Evolutionary conservation across 2,797 vertebrate genomes (phyloP).

Genomic region (Gymnodraco acuticeps): DNA sequence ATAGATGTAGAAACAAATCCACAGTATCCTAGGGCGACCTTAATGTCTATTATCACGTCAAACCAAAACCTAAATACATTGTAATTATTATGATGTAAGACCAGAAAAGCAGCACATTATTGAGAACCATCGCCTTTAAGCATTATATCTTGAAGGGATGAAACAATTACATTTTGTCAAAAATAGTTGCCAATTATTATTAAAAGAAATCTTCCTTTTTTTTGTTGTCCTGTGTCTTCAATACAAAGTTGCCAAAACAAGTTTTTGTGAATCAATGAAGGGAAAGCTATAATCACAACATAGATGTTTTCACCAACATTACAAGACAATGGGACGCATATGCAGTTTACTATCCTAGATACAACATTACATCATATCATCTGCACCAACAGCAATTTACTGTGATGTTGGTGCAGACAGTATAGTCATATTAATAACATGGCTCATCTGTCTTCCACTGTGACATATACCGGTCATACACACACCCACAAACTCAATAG

Average conservation of each 20-base stretch:
- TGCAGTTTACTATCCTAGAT: too few relatives aligned
- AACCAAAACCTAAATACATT: background rate
- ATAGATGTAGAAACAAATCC: background rate
- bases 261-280: background rate
- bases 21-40: background rate
- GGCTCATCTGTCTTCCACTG: conserved; percentile 4
- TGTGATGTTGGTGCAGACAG: conserved; percentile 1
- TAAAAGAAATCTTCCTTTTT: too few relatives aligned
- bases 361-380: background rate
- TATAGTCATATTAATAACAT: conserved; percentile 16
- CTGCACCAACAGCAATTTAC: background rate
- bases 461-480: conserved; percentile 22
- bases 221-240: too few relatives aligned
- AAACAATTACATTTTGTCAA: background rate
- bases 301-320: background rate
- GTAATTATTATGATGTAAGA: background rate
- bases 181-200: too few relatives aligned
- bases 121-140: background rate
- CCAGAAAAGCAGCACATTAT: background rate
- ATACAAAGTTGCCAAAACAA: background rate
- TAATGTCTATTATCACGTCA: background rate
- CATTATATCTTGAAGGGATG: background rate
- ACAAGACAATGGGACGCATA: background rate
- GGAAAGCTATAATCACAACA: background rate
- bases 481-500: conserved; percentile 38